Evolutionary conservation across 2,888 invertebrate genomes (phyloP), one percentile per base, ranked within the genome.

Genomic region (Tenthredo distinguenda): DNA sequence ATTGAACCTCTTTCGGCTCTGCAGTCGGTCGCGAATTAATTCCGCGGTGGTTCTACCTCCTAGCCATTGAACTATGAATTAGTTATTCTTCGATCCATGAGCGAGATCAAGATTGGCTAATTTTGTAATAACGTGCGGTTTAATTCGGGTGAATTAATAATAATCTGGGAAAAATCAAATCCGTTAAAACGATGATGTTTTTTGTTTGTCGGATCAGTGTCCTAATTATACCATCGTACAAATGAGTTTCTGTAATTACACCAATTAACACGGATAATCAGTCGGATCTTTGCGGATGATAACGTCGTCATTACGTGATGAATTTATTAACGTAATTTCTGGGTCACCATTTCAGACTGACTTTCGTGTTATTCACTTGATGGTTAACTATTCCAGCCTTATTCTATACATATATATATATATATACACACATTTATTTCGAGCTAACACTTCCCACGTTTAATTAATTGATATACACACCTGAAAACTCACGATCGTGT

Each of bases 231-330:
- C 26, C 4, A 0, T 26, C 10, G 21, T 62, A 15, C 12, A 21
- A 26, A 62, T 12, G 10, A 62, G 0, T 62, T 26, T 21, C 26
- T 26, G 62, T 62, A 62, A 62, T 62, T 62, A 62, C 26, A 21
- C 6, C 62, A 62, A 62, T 62, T 26, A 62, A 26, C 12, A 12
- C 4, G 62, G 26, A 62, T 62, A 62, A 62, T 62, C 62, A 10
- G 26, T 26, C 26, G 62, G 62, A 62, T 62, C 62, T 21, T 21
- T 21, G 26, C 26, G 4, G 62, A 21, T 62, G 62, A 62, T 62
- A 62, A 62, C 62, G 62, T 26, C 62, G 62, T 21, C 62, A 62
- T 62, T 62, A 62, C 62, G 62, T 62, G 62, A 26, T 62, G 62
- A 62, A 62, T 62, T 62, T 21, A 26, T 62, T 26, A 62, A 26